Conservation (phyloP, 2,888 invertebrate genomes). For the Hemistola chrysoprasaria region DNA sequence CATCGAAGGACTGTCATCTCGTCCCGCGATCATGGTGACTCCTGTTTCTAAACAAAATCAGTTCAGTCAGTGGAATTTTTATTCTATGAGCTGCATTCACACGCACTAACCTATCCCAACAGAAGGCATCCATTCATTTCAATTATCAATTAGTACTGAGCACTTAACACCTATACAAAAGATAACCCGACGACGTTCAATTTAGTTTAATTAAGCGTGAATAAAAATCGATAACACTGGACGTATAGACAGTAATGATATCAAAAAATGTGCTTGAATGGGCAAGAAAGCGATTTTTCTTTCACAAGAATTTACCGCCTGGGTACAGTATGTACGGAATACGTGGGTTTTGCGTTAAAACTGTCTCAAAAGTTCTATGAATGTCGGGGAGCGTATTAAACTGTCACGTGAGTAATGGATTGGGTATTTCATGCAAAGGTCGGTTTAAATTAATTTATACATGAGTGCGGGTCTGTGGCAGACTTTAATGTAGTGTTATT, state of each 20-base stretch:
- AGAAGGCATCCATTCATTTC: slow-evolving; percentile 27
- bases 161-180: slow-evolving; percentile 64
- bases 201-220: slow-evolving; percentile 61
- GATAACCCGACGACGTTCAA: slow-evolving; percentile 58
- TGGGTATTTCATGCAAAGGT: slow-evolving; percentile 72
- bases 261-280: slow-evolving; percentile 47
- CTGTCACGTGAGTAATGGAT: slow-evolving; percentile 69
- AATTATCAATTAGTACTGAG: slow-evolving; percentile 66
- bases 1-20: too few species aligned
- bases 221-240: slow-evolving; percentile 68
- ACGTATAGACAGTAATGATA: slow-evolving; percentile 53
- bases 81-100: slow-evolving; percentile 58
- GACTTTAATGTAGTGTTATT: too few species aligned
- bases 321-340: slow-evolving; percentile 52
- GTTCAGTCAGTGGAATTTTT: too few species aligned
- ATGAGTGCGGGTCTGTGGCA: too few species aligned
- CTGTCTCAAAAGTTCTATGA: slow-evolving; percentile 50
- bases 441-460: slow-evolving; percentile 76
- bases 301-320: slow-evolving; percentile 58
- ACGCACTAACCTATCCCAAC: slow-evolving; percentile 51
- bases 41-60: too few species aligned
- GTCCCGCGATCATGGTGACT: too few species aligned
- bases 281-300: slow-evolving; percentile 52
- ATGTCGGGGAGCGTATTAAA: slow-evolving; percentile 57
- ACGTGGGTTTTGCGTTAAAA: slow-evolving; percentile 47